Percentiles rank a stretch among this genome's conserved stretches.
phyloP scores from a whole-genome alignment of 2,888 invertebrate genomes.

The Perizoma affinitatum region DNA sequence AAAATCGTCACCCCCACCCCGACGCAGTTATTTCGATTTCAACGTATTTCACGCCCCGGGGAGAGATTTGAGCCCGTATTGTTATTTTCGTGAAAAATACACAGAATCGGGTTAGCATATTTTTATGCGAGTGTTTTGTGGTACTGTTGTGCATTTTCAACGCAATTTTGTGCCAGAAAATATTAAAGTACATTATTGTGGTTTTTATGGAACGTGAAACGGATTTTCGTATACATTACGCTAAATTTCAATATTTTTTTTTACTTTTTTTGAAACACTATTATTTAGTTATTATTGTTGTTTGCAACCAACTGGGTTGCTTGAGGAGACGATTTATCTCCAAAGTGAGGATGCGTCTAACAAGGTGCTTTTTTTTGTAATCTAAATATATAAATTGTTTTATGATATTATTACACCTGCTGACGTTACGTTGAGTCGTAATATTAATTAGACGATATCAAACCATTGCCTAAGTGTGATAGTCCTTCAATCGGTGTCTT shows the following conservation, averaged over 20 bases:
- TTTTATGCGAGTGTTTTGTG: conserved; percentile 27
- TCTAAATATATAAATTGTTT: too few relatives aligned
- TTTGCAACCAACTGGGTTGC: too few relatives aligned
- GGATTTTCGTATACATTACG: neutral
- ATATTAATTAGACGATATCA: too few relatives aligned
- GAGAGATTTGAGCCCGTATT: conserved; percentile 43
- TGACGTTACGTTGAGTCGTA: too few relatives aligned
- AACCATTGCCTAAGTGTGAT: too few relatives aligned
- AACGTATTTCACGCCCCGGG: conserved; percentile 54
- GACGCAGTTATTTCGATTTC: conserved; percentile 52
- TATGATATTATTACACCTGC: too few relatives aligned
- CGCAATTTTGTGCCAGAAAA: conserved; percentile 15
- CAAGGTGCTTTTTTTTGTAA: too few relatives aligned
- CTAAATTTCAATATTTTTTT: neutral
- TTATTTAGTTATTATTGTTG: too few relatives aligned
- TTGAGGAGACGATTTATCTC: too few relatives aligned
- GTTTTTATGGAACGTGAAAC: conserved; percentile 9
- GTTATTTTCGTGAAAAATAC: conserved; percentile 38
- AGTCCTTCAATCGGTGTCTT: too few relatives aligned
- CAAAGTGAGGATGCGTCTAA: too few relatives aligned
- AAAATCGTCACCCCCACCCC: conserved; percentile 44
- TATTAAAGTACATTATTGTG: conserved; percentile 14
- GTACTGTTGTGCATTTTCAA: conserved; percentile 17
- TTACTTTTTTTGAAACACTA: neutral
- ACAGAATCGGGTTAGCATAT: conserved; percentile 35